Conservation (phyloP, 92 coral and sea anemone species). For the Palythoa caribaeorum region DNA sequence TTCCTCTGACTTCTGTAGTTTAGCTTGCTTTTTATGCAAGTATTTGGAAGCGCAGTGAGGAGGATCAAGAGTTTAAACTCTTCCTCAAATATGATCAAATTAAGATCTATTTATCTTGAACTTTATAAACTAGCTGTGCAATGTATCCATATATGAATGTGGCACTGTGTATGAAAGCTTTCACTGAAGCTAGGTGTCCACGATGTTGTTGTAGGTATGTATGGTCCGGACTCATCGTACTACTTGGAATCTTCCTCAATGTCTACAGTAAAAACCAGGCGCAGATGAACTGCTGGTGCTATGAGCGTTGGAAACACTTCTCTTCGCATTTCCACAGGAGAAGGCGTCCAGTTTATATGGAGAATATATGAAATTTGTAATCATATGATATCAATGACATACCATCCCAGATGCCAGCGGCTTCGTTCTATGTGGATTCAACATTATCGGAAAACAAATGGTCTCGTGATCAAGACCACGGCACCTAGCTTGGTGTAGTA, state of each 20-base stretch:
- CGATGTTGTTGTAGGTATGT: slow-evolving; percentile 75
- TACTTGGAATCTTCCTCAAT: slow-evolving; percentile 87
- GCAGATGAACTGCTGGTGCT: slow-evolving; percentile 68
- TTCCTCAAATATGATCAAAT: too few relatives aligned
- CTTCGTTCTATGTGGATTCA: too few relatives aligned
- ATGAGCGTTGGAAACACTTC: slow-evolving; percentile 52
- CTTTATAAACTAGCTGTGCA: not conserved
- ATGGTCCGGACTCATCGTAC: slow-evolving; percentile 95
- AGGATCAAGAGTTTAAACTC: too few relatives aligned
- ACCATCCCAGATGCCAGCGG: too few relatives aligned
- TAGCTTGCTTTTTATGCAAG: too few relatives aligned
- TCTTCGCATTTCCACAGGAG: slow-evolving; percentile 23
- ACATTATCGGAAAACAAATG: too few relatives aligned
- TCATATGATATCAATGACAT: too few relatives aligned
- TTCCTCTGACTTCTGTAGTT: too few relatives aligned
- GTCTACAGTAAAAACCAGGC: slow-evolving; percentile 92
- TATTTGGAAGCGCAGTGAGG: too few relatives aligned
- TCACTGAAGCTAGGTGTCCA: not conserved
- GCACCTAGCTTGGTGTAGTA: too few relatives aligned
- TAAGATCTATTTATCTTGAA: too few relatives aligned
- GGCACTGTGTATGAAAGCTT: not conserved
- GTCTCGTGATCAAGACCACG: too few relatives aligned
- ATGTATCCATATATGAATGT: not conserved
- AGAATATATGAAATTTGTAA: slow-evolving; percentile 45
- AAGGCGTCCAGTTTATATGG: slow-evolving; percentile 61